These are phyloP conservation scores for Cynodonichthys magdalenae DNA, from an alignment of 2,797 vertebrate genomes.

Conservation along the genomic window DNA sequence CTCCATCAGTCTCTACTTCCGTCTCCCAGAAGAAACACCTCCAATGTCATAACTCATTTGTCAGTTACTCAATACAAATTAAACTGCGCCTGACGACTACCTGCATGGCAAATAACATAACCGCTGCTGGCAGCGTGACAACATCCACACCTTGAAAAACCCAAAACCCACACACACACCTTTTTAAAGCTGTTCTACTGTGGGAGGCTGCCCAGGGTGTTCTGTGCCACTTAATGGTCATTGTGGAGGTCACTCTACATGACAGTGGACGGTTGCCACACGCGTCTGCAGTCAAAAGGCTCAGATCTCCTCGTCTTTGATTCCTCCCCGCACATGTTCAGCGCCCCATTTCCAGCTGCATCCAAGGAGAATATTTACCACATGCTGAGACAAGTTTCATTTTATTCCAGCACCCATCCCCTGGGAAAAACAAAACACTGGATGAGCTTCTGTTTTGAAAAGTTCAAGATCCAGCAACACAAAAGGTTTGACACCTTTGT, in stretches of 20 bases:
- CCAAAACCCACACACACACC: constrained; percentile 35
- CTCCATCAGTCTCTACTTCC: constrained; percentile 63
- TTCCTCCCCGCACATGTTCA: constrained; percentile 38
- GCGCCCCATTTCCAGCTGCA: constrained; percentile 43
- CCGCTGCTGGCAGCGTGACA: constrained; percentile 70
- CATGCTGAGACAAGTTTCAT: constrained; percentile 74
- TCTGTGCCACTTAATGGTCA: constrained; percentile 1
- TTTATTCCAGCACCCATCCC: constrained; percentile 60
- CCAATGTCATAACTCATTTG: constrained; percentile 80
- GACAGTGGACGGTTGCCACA: constrained; percentile 46
- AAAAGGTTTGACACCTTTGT: constrained; percentile 64
- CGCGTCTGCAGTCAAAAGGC: constrained; percentile 23
- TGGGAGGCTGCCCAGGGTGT: constrained; percentile 18
- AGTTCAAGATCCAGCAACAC: constrained; percentile 55
- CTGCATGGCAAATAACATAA: constrained; percentile 77
- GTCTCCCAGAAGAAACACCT: constrained; percentile 69
- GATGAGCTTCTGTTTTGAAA: constrained; percentile 68
- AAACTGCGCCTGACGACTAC: constrained; percentile 75
- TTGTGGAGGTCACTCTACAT: constrained; percentile 13
- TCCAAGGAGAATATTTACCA: constrained; percentile 66
- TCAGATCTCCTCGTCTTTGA: constrained; percentile 23
- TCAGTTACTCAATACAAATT: constrained; percentile 81
- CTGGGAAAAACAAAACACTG: constrained; percentile 60
- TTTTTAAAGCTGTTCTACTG: constrained; percentile 26
- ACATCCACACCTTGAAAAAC: constrained; percentile 52